Evolutionary conservation across 1,140 invertebrate species (phyloP).

Genomic region (Coenobita brevimanus): DNA sequence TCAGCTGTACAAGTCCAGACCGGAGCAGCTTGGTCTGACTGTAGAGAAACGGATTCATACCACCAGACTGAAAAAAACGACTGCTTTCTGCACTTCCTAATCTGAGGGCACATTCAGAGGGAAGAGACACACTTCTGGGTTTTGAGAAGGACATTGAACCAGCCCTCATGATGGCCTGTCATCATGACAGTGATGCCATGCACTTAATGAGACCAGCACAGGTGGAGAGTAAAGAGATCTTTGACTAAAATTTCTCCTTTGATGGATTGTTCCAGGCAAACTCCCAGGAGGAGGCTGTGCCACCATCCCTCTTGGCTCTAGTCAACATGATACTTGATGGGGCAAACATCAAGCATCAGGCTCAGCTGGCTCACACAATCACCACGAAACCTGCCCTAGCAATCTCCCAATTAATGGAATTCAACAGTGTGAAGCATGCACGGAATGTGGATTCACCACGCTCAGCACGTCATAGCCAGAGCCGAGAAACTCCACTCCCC

Average conservation of each 20-base stretch:
- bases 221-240: background rate
- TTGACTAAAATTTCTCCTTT: background rate
- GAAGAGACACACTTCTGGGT: no score
- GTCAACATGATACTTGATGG: background rate
- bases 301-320: no score
- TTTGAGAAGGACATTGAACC: no score
- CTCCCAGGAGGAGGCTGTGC: background rate
- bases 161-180: background rate
- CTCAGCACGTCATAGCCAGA: background rate
- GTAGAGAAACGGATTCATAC: no score
- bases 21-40: background rate
- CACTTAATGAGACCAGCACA: background rate
- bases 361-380: no score
- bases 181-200: background rate
- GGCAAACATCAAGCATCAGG: background rate
- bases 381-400: background rate
- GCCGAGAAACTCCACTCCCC: no score
- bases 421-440: background rate
- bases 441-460: background rate
- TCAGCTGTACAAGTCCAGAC: background rate
- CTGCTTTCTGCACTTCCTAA: no score
- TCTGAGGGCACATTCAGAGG: background rate
- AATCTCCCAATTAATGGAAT: background rate
- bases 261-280: background rate
- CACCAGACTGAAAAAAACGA: no score